A percentile compares a stretch with the other conserved stretches of the same genome.
phyloP scores from a whole-genome alignment of 2,888 invertebrate species.

The Caenorhabditis japonica region DNA sequence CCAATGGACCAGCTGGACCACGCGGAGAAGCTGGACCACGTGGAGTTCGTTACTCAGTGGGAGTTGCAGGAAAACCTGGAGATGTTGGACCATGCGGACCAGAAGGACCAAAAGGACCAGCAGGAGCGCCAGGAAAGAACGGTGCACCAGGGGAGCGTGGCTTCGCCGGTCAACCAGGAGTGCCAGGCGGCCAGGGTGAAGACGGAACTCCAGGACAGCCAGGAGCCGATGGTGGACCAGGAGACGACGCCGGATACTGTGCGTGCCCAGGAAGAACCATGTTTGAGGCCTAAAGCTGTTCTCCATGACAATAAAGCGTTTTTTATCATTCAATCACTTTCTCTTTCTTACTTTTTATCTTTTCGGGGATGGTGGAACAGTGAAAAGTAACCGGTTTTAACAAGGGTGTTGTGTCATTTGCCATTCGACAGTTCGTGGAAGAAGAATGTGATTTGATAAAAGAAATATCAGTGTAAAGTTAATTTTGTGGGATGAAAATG shows the following conservation, averaged over 20 bases:
- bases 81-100: slow-evolving; percentile 62
- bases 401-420: neutral
- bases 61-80: slow-evolving; percentile 55
- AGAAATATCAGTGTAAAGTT: neutral
- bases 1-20: slow-evolving; percentile 50
- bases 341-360: neutral
- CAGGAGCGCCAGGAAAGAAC: slow-evolving; percentile 59
- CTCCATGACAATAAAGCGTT: slow-evolving; percentile 14
- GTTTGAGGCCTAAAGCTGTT: slow-evolving; percentile 20
- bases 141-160: slow-evolving; percentile 60
- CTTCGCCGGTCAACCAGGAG: slow-evolving; percentile 55
- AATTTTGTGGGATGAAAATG: neutral
- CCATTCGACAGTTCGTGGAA: slow-evolving; percentile 1
- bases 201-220: slow-evolving; percentile 57
- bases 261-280: slow-evolving; percentile 57
- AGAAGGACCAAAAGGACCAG: slow-evolving; percentile 62
- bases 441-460: slow-evolving; percentile 3
- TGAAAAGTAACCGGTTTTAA: slow-evolving; percentile 10
- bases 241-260: slow-evolving; percentile 59
- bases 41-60: slow-evolving; percentile 42
- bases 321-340: slow-evolving; percentile 33
- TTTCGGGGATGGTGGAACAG: too few relatives aligned
- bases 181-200: slow-evolving; percentile 51
- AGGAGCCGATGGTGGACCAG: slow-evolving; percentile 51
- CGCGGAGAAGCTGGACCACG: slow-evolving; percentile 53